Percentiles rank a stretch among this genome's conserved stretches.
Conservation (phyloP, 1,140 invertebrate genomes). For the Mycetomoellerius zeteki region DNA sequence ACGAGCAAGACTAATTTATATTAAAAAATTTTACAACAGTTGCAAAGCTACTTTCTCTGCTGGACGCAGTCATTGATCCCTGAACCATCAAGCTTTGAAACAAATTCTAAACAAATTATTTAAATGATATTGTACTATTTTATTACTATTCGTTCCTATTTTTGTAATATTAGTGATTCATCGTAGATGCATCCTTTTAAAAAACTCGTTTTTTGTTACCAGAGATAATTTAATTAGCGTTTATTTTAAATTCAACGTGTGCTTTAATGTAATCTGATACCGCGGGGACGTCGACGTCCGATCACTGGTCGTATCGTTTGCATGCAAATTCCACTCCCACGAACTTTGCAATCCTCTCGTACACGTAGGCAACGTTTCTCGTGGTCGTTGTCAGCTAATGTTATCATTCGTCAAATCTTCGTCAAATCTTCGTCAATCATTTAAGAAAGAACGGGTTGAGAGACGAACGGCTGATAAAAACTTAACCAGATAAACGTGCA, state of each 20-base stretch:
- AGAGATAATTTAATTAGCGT: conserved; percentile 41
- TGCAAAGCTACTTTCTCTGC: too few species aligned
- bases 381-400: not conserved
- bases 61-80: not conserved
- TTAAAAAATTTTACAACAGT: too few species aligned
- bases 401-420: conserved; percentile 42
- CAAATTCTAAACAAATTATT: not conserved
- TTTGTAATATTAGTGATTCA: not conserved
- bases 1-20: too few species aligned
- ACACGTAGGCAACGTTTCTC: not conserved
- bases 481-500: conserved; percentile 4
- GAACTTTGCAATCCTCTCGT: conserved; percentile 1
- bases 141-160: not conserved
- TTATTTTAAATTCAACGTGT: conserved; percentile 26
- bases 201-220: not conserved
- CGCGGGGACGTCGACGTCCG: conserved; percentile 9
- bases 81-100: not conserved
- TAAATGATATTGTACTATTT: not conserved
- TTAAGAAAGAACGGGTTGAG: not conserved
- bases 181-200: not conserved
- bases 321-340: conserved; percentile 49
- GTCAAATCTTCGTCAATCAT: not conserved
- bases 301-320: conserved; percentile 28
- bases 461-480: not conserved
- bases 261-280: conserved; percentile 27